Evolutionary conservation across 2,113 vertebrate genomes (phyloP), one percentile per base, ranked within the genome.

Genomic region (Kryptolebias marmoratus): DNA sequence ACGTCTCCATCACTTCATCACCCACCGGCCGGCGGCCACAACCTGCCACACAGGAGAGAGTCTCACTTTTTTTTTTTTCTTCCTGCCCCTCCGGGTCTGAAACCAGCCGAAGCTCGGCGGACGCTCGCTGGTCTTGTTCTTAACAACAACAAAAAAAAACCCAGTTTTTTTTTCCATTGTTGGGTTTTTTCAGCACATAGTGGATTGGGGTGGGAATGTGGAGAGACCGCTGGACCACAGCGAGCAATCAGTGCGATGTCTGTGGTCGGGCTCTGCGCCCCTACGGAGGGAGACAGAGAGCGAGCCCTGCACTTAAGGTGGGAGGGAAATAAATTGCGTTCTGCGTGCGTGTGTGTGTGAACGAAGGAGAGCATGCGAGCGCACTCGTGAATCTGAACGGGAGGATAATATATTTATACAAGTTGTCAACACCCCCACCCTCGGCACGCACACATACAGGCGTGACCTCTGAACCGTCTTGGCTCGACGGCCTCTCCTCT

Each of bases 1-100:
- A 92, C 92, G 93, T 93, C 93, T 94, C 91, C 93, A 93, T 93
- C 91, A 90, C 89, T 89, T 90, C 83, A 90, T 92, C 86, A 80
- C 89, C 84, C 68, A 77, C 69, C 63, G 52, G 48, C 77, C 73
- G 86, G 76, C 82, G 86, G 76, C 82, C 78, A 87, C 78, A 73
- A 85, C 71, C 83, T 86, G 82, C 83, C 81, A 91, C 89, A 82
- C 84, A 83, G 74, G 81, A 83, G 72, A 85, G 65, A 88, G 73
- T 22, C 22, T 22, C 22, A 22, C 22, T 22, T 22, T 22, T 22
- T 22, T 22, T 22, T 22, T 22, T 22, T 22, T 22, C 22, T 22
- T 22, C 22, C 22, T 22, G 22, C 31, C 1, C 1, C n/a, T 39
- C 56, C 52, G 0, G 71, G 30, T 55, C 56, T 49, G 59, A n/a